Evolutionary conservation across 2,113 vertebrate genomes (phyloP).

Genomic region (Monarcha castaneiventris): DNA sequence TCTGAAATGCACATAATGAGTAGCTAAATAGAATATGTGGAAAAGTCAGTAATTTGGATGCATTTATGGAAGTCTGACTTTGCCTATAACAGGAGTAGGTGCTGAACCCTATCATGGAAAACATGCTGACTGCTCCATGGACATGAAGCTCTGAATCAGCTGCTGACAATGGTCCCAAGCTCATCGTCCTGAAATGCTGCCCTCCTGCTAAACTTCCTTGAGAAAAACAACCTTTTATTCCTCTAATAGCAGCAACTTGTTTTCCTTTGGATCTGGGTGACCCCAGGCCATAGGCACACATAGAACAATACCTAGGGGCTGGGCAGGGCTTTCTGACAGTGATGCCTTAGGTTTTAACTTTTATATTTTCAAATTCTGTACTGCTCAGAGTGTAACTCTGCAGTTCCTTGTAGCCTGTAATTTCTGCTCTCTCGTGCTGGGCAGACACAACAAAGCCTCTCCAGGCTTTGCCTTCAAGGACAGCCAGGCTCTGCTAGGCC

Average conservation of each 20-base stretch:
- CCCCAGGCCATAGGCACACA: not conserved
- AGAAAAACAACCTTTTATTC: not conserved
- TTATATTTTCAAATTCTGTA: no score
- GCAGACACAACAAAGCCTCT: no score
- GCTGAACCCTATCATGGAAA: not conserved
- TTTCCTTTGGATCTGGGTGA: not conserved
- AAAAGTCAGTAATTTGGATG: not conserved
- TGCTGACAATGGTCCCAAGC: not conserved
- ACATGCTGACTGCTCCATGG: not conserved
- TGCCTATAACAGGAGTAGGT: not conserved
- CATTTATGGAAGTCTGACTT: not conserved
- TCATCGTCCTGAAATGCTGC: not conserved
- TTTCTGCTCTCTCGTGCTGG: no score
- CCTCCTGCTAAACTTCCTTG: not conserved
- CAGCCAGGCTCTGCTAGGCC: no score
- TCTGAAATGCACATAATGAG: not conserved
- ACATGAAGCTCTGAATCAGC: not conserved
- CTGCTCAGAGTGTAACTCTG: no score
- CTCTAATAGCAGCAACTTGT: not conserved
- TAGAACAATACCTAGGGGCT: not conserved
- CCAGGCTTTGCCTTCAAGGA: no score
- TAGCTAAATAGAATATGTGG: not conserved
- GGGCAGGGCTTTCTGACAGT: not conserved
- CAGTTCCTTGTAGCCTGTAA: no score
- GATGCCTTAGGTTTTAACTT: no score